Conservation (phyloP, 2,888 invertebrate species). For the Holacanthella duospinosa region DNA sequence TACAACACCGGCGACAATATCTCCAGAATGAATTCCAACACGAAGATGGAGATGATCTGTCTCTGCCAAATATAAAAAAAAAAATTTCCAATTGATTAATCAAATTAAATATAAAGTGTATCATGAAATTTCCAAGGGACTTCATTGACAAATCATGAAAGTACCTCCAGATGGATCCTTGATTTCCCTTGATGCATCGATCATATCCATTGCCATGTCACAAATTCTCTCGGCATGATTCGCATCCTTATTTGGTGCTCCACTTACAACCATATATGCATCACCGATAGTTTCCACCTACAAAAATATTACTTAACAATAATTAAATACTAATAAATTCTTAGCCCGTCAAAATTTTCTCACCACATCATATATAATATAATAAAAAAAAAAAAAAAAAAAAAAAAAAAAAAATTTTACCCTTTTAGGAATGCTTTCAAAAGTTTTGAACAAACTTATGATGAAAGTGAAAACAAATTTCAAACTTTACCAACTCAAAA, state of each 20-base stretch:
- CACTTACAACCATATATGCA: conserved; percentile 96
- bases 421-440: too few species aligned
- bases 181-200: conserved; percentile 72
- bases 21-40: conserved; percentile 46
- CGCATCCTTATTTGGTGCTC: conserved; percentile 78
- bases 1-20: conserved; percentile 86
- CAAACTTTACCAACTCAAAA: too few species aligned
- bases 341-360: too few species aligned
- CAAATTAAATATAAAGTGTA: too few species aligned
- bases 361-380: too few species aligned
- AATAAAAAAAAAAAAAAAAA: too few species aligned
- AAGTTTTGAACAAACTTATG: too few species aligned
- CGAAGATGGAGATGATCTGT: conserved; percentile 31
- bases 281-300: conserved; percentile 96
- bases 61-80: conserved; percentile 15
- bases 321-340: too few species aligned
- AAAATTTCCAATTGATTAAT: background rate
- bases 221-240: conserved; percentile 87
- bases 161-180: conserved; percentile 39
- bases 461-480: too few species aligned
- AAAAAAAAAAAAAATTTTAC: too few species aligned
- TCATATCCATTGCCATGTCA: conserved; percentile 94
- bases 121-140: background rate
- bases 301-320: too few species aligned
- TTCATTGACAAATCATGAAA: conserved; percentile 9